phyloP scores from a whole-genome alignment of 2,888 invertebrate genomes.

The Drosophila incognita region DNA sequence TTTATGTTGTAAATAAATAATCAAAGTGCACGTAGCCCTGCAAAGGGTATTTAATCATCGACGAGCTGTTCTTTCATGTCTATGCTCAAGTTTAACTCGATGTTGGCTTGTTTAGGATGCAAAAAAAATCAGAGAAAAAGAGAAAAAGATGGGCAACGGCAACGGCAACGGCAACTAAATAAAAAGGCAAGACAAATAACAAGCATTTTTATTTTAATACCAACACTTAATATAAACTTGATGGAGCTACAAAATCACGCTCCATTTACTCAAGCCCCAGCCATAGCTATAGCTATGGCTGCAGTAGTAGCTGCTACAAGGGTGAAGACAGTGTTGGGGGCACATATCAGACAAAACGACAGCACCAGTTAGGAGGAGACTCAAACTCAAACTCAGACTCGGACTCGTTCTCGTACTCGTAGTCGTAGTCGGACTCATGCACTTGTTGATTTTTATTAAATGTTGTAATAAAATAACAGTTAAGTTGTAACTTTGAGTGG shows the following conservation, averaged over 20 bases:
- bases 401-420: background rate
- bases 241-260: slow-evolving; percentile 82
- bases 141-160: slow-evolving; percentile 30
- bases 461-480: slow-evolving; percentile 81
- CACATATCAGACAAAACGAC: slow-evolving; percentile 14
- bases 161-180: slow-evolving; percentile 52
- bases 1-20: background rate
- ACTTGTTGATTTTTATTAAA: slow-evolving; percentile 81
- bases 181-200: slow-evolving; percentile 79
- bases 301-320: slow-evolving; percentile 23
- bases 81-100: slow-evolving; percentile 25
- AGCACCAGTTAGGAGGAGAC: slow-evolving; percentile 10
- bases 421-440: slow-evolving; percentile 64
- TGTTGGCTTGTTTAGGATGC: slow-evolving; percentile 41
- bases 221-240: slow-evolving; percentile 81
- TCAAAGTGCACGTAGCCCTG: background rate
- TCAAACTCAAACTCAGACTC: slow-evolving; percentile 36
- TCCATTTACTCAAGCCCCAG: slow-evolving; percentile 74
- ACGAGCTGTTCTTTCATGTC: background rate
- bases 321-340: slow-evolving; percentile 26
- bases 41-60: slow-evolving; percentile 6
- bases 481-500: slow-evolving; percentile 81
- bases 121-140: slow-evolving; percentile 38
- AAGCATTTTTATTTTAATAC: slow-evolving; percentile 81
- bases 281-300: slow-evolving; percentile 25